A percentile compares a stretch with the other conserved stretches of the same genome.
phyloP scores from a whole-genome alignment of 2,797 vertebrate genomes.

The Thripadectes ignobilis region DNA sequence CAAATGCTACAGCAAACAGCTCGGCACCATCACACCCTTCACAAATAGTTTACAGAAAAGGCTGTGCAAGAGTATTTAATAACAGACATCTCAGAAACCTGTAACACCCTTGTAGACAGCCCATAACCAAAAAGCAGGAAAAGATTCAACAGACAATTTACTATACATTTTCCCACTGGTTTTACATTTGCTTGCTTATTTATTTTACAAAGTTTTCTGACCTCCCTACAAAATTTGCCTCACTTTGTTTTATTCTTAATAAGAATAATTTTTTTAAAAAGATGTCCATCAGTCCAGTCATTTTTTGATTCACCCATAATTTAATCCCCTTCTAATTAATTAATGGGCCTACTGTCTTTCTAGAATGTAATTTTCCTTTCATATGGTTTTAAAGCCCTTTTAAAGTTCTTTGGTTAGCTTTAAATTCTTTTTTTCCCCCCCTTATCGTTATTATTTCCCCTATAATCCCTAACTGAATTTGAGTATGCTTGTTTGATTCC shows the following conservation, averaged over 20 bases:
- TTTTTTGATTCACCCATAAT: constrained; percentile 28
- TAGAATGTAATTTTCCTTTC: constrained; percentile 20
- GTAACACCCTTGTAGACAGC: background rate
- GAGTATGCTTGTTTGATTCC: constrained; percentile 35
- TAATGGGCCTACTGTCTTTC: constrained; percentile 9
- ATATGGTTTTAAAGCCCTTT: constrained; percentile 17
- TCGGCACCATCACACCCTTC: rapidly evolving
- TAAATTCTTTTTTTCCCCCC: background rate
- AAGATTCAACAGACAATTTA: background rate
- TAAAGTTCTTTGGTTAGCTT: constrained; percentile 28
- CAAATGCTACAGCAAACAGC: background rate
- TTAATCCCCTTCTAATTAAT: constrained; percentile 44
- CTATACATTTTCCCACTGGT: background rate
- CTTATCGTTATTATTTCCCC: constrained; percentile 40
- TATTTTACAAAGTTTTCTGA: background rate
- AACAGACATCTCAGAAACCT: background rate
- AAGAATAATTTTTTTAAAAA: background rate
- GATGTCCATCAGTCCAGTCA: background rate
- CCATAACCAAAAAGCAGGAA: background rate
- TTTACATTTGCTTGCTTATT: background rate
- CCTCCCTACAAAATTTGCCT: background rate
- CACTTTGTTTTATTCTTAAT: background rate
- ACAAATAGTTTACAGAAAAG: background rate
- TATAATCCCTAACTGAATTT: constrained; percentile 47
- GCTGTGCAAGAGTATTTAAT: background rate